These are phyloP conservation scores for Eudyptes chrysolophus DNA, from an alignment of 2,113 vertebrate species.

Conservation along the genomic window DNA sequence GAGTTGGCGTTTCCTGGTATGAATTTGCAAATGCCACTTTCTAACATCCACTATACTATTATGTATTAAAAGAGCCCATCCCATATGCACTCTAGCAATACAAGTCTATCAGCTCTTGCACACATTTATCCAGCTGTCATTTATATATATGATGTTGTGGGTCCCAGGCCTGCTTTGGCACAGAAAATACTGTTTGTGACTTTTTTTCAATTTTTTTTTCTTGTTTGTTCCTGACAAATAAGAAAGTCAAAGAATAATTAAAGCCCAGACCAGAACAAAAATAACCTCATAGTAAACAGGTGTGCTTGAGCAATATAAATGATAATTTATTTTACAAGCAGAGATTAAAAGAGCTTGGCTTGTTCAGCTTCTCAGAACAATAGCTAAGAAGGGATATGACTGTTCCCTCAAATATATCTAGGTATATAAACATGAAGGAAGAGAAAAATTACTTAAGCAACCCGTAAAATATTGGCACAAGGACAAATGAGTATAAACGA, in stretches of 20 bases:
- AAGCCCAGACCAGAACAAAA: neutral
- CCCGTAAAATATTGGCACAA: constrained; percentile 29
- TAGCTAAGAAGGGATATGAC: constrained; percentile 3
- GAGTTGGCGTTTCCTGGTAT: neutral
- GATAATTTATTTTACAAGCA: constrained; percentile 46
- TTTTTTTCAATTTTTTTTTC: neutral
- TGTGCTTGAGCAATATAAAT: constrained; percentile 45
- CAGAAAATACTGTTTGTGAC: neutral
- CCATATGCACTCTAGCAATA: neutral
- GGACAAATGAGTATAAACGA: constrained; percentile 24
- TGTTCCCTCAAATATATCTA: constrained; percentile 15
- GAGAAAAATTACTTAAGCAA: constrained; percentile 30
- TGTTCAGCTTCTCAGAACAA: constrained; percentile 45
- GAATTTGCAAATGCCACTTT: neutral
- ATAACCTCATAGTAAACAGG: constrained; percentile 15
- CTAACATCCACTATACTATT: neutral
- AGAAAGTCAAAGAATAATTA: constrained; percentile 42
- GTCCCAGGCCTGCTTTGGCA: neutral
- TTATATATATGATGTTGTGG: neutral
- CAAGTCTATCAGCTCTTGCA: neutral
- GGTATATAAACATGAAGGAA: constrained; percentile 16
- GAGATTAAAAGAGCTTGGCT: constrained; percentile 48
- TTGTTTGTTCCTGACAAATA: neutral
- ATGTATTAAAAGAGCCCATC: neutral
- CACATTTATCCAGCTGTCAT: neutral